These are phyloP conservation scores for Urocyon cinereoargenteus DNA, from an alignment of 2,797 vertebrate species.

Conservation along the genomic window DNA sequence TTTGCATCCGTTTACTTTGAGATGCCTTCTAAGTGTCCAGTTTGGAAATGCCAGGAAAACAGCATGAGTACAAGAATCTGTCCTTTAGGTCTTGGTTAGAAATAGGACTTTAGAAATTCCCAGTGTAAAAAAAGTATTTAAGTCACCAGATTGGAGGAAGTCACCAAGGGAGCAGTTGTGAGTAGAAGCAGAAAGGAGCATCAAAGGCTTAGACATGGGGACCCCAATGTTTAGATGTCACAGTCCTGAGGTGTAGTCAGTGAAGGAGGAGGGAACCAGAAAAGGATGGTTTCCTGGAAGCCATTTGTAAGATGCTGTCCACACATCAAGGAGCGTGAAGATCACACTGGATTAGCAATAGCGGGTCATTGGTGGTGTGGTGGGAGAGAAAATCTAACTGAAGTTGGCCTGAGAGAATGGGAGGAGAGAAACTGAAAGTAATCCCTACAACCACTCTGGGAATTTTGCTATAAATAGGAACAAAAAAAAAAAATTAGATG, in stretches of 20 bases:
- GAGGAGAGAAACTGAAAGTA: neutral
- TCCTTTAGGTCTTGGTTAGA: neutral
- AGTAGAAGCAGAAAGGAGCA: neutral
- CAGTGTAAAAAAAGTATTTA: neutral
- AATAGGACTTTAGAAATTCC: neutral
- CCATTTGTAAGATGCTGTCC: neutral
- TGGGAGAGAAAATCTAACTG: neutral
- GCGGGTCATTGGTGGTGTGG: neutral
- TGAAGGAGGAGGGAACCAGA: neutral
- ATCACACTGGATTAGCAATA: neutral
- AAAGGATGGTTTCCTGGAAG: neutral
- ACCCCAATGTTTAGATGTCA: neutral
- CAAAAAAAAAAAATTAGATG: neutral
- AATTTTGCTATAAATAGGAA: neutral
- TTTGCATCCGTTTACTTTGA: neutral
- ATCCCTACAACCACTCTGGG: neutral
- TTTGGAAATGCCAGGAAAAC: neutral
- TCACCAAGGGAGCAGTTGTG: neutral
- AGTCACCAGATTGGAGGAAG: neutral
- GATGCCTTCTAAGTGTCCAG: neutral
- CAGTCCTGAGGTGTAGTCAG: neutral
- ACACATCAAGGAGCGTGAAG: neutral
- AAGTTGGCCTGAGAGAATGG: neutral
- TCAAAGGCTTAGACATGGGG: neutral
- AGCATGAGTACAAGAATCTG: neutral